Base-by-base conservation (phyloP, 1,140 invertebrate species). In the Neelides sp. region DNA sequence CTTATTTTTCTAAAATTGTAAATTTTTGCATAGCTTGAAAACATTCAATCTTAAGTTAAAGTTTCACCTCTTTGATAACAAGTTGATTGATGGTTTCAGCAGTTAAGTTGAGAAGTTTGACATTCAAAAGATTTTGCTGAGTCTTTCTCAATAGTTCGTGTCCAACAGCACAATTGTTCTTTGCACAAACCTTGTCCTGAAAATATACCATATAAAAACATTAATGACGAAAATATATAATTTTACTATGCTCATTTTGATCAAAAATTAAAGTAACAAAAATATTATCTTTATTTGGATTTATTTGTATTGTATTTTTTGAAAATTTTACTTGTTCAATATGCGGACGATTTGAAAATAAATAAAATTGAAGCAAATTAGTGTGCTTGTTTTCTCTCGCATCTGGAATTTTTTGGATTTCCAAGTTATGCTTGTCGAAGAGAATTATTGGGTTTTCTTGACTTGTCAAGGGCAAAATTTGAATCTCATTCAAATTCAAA, bases 361-460 rank as follows among this genome's bases (percentile, higher is more conserved):
- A 87, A 78, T 28, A 81, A 69, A 65, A 76, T 80, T 2, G 80
- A 77, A 66, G 85, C 90, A 3, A 77, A 13, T 26, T 8, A 76
- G 32, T 80, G 85, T 63, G 88, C 89, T 66, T 84, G 85, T 42
- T 24, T 50, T 42, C 4, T 27, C 12, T 34, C 37, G 15, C 26
- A 12, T 24, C 12, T 15, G 17, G 35, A 47, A 47, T 66, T 54
- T 80, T 66, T 52, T 73, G 69, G 7, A 90, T 79, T 66, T 88
- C 86, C 58, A 85, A 87, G 61, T 87, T 84, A 58, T 87, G 84
- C 59, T 79, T 80, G 61, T 82, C 85, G 62, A 86, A 88, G 15
- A 93, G 64, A 64, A 86, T 76, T 45, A 91, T 64, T 3, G 89
- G 86, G 48, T 78, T 74, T 2, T 82, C 75, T 23, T 75, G 69